Evolutionary conservation across 2,113 vertebrate species (phyloP), one percentile per base, ranked within the genome.

Genomic region (Pogonocichla stellata): DNA sequence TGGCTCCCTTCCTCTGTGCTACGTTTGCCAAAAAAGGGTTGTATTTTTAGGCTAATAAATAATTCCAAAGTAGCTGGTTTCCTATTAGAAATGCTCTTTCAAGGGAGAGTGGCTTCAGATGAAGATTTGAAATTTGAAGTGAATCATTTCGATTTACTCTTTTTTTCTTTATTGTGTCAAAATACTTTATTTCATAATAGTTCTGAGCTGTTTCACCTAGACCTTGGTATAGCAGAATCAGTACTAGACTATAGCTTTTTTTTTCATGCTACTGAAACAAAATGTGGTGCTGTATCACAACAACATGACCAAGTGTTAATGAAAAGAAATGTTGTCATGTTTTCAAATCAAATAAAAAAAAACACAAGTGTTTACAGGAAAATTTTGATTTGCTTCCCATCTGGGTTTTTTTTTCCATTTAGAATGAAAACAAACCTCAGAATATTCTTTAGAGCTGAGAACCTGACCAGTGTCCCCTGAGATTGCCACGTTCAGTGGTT

Each of bases 111-210:
- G 29, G 60, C 26, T 91, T 62, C 64, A 74, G 54, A 47, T 78
- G 38, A 89, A 62, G 19, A 74, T 83, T 54, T 84, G 58, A 72
- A 62, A 66, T 54, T 45, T 50, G 29, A 80, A 84, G 56, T 73
- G 47, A 95, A 84, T 72, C 8, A 72, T 80, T 86, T 79, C 86
- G 12, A 75, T 40, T 85, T 75, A 53, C 6, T 87, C 25, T 71
- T 51, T 81, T 74, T 24, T 85, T 33, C 45, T 14, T 54, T 14
- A 14, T 70, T 42, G 19, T 70, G 54, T 83, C 42, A 84, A 86
- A 93, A 80, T 45, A 26, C 22, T 94, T 79, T 42, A 50, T 82
- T 91, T 91, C 33, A 70, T 91, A 78, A 80, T 33, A 86, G 67
- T 85, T 96, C 0, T 1, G 50, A 96, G 77, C 77, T 62, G 26